Conservation (phyloP, 2,113 vertebrate species). For the Corapipo altera region DNA sequence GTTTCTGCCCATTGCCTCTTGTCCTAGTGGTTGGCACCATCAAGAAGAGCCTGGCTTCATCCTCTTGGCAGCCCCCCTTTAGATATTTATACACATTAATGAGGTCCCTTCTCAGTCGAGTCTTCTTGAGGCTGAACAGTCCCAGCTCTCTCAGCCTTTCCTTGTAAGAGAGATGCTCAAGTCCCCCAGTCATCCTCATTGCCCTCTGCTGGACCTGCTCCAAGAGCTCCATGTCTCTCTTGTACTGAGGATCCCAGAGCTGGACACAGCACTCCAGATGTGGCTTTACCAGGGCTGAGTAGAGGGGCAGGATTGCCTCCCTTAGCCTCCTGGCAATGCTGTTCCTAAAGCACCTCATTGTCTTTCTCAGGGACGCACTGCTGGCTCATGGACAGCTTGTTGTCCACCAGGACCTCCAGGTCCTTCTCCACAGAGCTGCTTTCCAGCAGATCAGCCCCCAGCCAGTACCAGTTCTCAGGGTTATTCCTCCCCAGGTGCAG, state of each 20-base stretch:
- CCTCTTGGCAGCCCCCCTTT: background rate
- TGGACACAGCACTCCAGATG: background rate
- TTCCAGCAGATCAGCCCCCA: background rate
- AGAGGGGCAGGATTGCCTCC: background rate
- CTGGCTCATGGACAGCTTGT: background rate
- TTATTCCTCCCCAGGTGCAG: too few relatives aligned
- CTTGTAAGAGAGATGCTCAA: background rate
- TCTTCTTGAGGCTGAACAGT: background rate
- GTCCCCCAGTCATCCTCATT: background rate
- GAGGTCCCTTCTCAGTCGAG: background rate
- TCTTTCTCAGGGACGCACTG: background rate
- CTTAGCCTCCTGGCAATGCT: background rate
- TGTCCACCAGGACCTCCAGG: background rate
- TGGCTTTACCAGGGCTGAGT: background rate
- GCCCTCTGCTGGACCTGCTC: background rate
- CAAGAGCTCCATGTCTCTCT: background rate
- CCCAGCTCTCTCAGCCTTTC: background rate
- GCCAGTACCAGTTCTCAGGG: rapidly evolving
- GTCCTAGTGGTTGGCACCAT: background rate
- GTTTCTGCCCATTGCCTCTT: background rate
- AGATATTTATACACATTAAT: background rate
- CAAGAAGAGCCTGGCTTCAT: background rate
- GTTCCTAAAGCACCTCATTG: background rate
- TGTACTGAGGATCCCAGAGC: background rate
- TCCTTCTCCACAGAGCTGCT: background rate